Conservation (phyloP, 1,140 invertebrate genomes). For the Pomphorhynchus laevis region DNA sequence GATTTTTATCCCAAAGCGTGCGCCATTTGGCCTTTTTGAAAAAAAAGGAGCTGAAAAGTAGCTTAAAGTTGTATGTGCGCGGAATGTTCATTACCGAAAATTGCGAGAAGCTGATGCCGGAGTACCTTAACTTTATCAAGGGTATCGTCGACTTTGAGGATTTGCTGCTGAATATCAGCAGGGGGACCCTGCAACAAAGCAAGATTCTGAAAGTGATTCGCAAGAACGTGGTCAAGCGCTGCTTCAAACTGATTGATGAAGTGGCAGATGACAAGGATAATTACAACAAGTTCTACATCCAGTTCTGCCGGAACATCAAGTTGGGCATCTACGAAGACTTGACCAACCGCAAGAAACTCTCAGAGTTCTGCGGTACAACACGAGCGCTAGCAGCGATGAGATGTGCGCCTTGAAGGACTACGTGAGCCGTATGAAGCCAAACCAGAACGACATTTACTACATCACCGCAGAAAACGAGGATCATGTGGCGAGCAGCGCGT, state of each 20-base stretch:
- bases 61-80: slow-evolving; percentile 81
- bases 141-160: slow-evolving; percentile 96
- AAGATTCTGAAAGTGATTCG: slow-evolving; percentile 88
- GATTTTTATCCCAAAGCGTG: slow-evolving; percentile 58
- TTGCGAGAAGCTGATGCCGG: slow-evolving; percentile 82
- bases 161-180: slow-evolving; percentile 75
- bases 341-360: slow-evolving; percentile 57
- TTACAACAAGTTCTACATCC: slow-evolving; percentile 92
- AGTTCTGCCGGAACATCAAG: slow-evolving; percentile 91
- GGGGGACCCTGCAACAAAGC: slow-evolving; percentile 93
- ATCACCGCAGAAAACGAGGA: slow-evolving; percentile 82
- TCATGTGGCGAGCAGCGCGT: slow-evolving; percentile 70
- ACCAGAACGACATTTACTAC: slow-evolving; percentile 85
- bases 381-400: slow-evolving; percentile 68
- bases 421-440: slow-evolving; percentile 79
- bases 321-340: slow-evolving; percentile 85
- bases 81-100: slow-evolving; percentile 98
- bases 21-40: slow-evolving; percentile 86
- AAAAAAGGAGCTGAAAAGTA: slow-evolving; percentile 89
- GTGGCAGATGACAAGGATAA: slow-evolving; percentile 71
- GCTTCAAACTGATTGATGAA: slow-evolving; percentile 71
- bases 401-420: slow-evolving; percentile 65
- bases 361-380: slow-evolving; percentile 62
- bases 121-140: slow-evolving; percentile 77
- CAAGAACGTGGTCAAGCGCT: slow-evolving; percentile 93